Base-by-base conservation (phyloP, 2,888 invertebrate genomes). In the Drosophila hawaiiensis region DNA sequence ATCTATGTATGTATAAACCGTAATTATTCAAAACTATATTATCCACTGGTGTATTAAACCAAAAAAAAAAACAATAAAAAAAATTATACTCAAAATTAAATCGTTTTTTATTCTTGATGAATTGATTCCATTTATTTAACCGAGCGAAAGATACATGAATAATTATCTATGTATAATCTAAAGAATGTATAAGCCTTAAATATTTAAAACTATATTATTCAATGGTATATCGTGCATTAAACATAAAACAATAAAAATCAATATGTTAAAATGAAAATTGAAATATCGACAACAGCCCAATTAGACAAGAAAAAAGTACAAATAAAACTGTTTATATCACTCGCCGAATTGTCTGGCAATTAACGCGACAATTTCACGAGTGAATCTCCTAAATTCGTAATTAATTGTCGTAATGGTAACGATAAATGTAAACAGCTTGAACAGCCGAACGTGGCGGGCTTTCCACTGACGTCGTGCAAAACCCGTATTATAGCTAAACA, bases 401-500 rank as follows among this genome's bases (percentile, higher is more conserved):
- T 87, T 85, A 4, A 80, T 56, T 12, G 88, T 89, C 16, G 85
- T 82, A 19, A 89, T 47, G 10, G 70, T 74, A 0, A 75, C 84
- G n/a, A 88, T 80, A 54, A 90, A 74, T 2, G 91, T 92, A 37
- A 89, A 76, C 53, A 84, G 77, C 68, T 91, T 92, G 33, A 89
- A 91, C 0, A 81, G 56, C 7, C 76, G 73, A 33, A 88, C 73
- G 5, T 80, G 86, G 52, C 67, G 82, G 4, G 70, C 68, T 9
- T 80, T 83, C 78, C 91, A 91, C 52, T 91, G 92, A n/a, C 92
- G 89, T 4, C 73, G 64, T 4, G 91, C 90, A 61, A 92, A 92
- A 12, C 92, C 92, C 16, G 92, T 92, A 37, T 92, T 86, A 66
- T 92, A 92, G 56, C 92, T 90, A 41, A 80, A 89, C 68, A 89